Evolutionary conservation across 1,140 invertebrate species (phyloP), one percentile per base, ranked within the genome.

Genomic region (Hydropsyche tenuis): DNA sequence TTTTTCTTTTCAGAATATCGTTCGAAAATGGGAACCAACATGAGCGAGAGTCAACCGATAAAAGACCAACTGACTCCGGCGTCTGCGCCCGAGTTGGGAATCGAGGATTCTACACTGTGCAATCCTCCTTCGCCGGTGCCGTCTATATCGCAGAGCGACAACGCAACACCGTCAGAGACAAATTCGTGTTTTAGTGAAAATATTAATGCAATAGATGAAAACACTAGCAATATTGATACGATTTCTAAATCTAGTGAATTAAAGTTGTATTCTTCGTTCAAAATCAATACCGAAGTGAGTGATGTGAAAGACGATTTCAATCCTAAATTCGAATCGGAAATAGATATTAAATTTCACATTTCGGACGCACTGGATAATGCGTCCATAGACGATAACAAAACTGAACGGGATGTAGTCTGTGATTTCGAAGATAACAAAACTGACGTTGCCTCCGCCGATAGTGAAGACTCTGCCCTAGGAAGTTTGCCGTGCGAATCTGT

Each of bases 391-490:
- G 77, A 79, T 83, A 78, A 85, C 83, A 81, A 81, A 81, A 82
- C 83, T 75, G 84, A 85, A 74, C 83, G 81, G 80, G 83, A 86
- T 79, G 83, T 83, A 56, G 78, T 85, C 78, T 84, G 83, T 81
- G 84, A 86, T 74, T 83, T 84, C 77, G 85, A 86, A 75, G 85
- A 86, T 79, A 85, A 84, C 51, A 86, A 86, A 81, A 84, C 84
- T 45, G 85, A 86, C 63, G 82, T 83, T 60, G 83, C 84, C 46
- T 86, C 85, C 51, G 85, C 83, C 53, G 85, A 86, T 46, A 85
- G 84, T 78, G 85, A 86, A 77, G 85, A 86, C 77, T 86, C 85
- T 1, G 85, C 85, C 43, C 79, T 86, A 14, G 85, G 85, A 4
- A 86, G 85, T 74, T 77, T 85, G 23, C 84, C 83, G 6, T 81